A percentile compares a stretch with the other conserved stretches of the same genome.
These are phyloP conservation scores for Caenorhabditis imperialis DNA, from an alignment of 2,888 invertebrate species.

Conservation along the genomic window DNA sequence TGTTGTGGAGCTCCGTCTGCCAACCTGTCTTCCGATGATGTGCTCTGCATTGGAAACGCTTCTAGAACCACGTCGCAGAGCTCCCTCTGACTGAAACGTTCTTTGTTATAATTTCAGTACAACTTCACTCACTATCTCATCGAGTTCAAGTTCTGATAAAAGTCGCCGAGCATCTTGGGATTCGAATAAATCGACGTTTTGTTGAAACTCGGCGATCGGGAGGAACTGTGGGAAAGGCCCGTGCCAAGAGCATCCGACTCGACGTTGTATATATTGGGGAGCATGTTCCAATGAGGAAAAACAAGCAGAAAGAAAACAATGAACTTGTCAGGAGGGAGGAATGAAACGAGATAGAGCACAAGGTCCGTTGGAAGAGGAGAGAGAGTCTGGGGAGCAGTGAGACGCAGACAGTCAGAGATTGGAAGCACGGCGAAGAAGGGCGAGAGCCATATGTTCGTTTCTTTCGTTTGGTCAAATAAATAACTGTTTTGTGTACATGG, in stretches of 20 bases:
- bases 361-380: conserved; percentile 30
- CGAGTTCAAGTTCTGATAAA: conserved; percentile 41
- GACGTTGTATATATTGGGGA: conserved; percentile 35
- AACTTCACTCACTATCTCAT: conserved; percentile 44
- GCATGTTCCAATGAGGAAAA: conserved; percentile 1
- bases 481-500: not conserved
- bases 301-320: not conserved
- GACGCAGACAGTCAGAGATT: conserved; percentile 38
- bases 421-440: conserved; percentile 23
- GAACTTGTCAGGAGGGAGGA: conserved; percentile 15
- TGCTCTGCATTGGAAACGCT: conserved; percentile 27
- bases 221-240: conserved; percentile 20
- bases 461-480: not conserved
- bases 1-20: conserved; percentile 22
- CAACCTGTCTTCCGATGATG: conserved; percentile 26
- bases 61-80: conserved; percentile 50
- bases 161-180: conserved; percentile 47
- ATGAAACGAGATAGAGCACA: conserved; percentile 8
- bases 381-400: conserved; percentile 25
- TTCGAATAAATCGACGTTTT: conserved; percentile 39
- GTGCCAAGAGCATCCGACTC: conserved; percentile 40
- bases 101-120: not conserved
- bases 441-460: conserved; percentile 30
- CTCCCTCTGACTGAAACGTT: conserved; percentile 33
- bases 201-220: conserved; percentile 40